Evolutionary conservation across 2,797 vertebrate genomes (phyloP).

Genomic region (Micropoecilia bifurca): DNA sequence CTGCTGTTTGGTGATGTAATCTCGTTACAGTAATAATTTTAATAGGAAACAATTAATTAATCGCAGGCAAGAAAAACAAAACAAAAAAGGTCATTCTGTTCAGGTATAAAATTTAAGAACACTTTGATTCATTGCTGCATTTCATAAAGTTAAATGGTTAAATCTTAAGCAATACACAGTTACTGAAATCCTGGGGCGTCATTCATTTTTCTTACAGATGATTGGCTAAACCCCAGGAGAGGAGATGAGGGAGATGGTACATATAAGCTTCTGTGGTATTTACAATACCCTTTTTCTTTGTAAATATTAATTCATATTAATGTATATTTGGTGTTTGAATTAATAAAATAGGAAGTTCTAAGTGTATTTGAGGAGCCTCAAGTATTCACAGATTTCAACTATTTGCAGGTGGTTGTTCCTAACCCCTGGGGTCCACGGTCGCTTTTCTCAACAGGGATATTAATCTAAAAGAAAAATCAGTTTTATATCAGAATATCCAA

Average conservation of each 20-base stretch:
- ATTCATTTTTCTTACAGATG: too few relatives aligned
- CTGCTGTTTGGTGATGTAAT: conserved; percentile 46
- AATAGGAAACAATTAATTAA: conserved; percentile 53
- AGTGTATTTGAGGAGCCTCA: neutral
- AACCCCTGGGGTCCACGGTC: neutral
- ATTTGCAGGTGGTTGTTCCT: neutral
- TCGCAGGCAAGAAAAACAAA: conserved; percentile 42
- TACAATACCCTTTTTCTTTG: neutral
- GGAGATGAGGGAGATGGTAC: neutral
- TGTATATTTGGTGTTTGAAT: neutral
- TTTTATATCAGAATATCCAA: neutral
- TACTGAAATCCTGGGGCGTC: neutral
- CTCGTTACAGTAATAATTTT: conserved; percentile 60
- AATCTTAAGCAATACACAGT: neutral
- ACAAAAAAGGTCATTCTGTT: conserved; percentile 26
- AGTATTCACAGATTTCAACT: neutral
- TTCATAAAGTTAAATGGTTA: neutral
- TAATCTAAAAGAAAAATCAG: neutral
- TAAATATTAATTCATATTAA: neutral
- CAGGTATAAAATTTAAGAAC: conserved; percentile 6
- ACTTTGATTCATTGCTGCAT: conserved; percentile 4
- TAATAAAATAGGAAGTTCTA: neutral
- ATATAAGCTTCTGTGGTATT: neutral
- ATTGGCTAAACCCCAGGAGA: neutral
- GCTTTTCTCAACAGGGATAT: neutral